Percentiles rank a stretch among this genome's conserved stretches.
Evolutionary conservation across 2,113 vertebrate species (phyloP).

Genomic region (Heteronetta atricapilla): DNA sequence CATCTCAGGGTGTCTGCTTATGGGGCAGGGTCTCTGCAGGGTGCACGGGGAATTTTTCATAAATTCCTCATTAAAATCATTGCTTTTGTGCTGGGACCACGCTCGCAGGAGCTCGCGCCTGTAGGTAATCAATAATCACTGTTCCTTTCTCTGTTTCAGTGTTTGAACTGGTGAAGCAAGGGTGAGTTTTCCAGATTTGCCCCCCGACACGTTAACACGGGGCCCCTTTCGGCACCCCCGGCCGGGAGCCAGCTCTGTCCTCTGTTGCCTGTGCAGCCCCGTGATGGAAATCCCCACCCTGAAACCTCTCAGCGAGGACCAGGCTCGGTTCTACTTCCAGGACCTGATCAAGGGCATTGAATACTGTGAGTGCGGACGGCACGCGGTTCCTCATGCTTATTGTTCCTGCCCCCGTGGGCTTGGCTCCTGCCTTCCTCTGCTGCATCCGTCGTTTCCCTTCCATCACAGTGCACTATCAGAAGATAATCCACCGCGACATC

Average conservation of each 20-base stretch:
- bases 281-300: constrained; percentile 97
- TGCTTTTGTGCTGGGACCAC: neutral
- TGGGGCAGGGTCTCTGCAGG: neutral
- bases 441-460: neutral
- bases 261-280: constrained; percentile 76
- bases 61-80: neutral
- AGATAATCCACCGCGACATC: constrained; percentile 96
- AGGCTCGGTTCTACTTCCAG: constrained; percentile 96
- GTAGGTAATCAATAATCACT: neutral
- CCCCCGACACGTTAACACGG: neutral
- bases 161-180: constrained; percentile 96
- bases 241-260: accelerated
- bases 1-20: neutral
- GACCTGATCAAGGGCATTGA: constrained; percentile 97
- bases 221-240: neutral
- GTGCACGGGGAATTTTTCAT: no score
- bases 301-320: constrained; percentile 92
- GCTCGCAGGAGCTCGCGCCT: neutral
- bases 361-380: constrained; percentile 83
- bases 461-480: constrained; percentile 94
- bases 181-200: constrained; percentile 80
- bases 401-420: neutral
- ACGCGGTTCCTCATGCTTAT: neutral
- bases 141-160: constrained; percentile 80
- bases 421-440: neutral